These are phyloP conservation scores for Gymnarchus niloticus DNA, from an alignment of 2,113 vertebrate genomes.

Conservation along the genomic window DNA sequence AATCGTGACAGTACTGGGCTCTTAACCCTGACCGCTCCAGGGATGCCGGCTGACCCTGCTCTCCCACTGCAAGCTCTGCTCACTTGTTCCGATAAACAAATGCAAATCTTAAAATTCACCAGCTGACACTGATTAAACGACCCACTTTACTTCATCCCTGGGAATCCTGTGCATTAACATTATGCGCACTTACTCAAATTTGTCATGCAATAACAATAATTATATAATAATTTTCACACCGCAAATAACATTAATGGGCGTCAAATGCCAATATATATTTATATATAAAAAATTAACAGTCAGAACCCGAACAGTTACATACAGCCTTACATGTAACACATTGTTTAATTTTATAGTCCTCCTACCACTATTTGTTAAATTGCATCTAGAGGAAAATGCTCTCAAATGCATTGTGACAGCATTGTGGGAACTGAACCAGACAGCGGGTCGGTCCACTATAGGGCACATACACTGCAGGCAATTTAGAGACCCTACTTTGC, in stretches of 20 bases:
- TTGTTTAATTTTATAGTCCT: background rate
- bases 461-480: background rate
- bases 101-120: background rate
- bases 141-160: background rate
- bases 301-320: background rate
- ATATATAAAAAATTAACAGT: background rate
- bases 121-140: background rate
- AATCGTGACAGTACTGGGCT: too few species aligned
- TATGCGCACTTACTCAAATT: background rate
- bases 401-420: too few species aligned
- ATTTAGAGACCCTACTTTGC: background rate
- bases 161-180: background rate
- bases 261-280: background rate
- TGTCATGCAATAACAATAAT: background rate
- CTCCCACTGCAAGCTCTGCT: too few species aligned
- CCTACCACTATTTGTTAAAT: background rate
- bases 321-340: background rate
- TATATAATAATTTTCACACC: background rate
- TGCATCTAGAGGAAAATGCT: too few species aligned
- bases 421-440: too few species aligned
- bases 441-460: background rate
- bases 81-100: too few species aligned
- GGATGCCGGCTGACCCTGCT: too few species aligned
- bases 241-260: background rate
- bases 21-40: too few species aligned